These are phyloP conservation scores for Brachyhypopomus occidentalis DNA, from an alignment of 2,113 vertebrate genomes.

Conservation along the genomic window DNA sequence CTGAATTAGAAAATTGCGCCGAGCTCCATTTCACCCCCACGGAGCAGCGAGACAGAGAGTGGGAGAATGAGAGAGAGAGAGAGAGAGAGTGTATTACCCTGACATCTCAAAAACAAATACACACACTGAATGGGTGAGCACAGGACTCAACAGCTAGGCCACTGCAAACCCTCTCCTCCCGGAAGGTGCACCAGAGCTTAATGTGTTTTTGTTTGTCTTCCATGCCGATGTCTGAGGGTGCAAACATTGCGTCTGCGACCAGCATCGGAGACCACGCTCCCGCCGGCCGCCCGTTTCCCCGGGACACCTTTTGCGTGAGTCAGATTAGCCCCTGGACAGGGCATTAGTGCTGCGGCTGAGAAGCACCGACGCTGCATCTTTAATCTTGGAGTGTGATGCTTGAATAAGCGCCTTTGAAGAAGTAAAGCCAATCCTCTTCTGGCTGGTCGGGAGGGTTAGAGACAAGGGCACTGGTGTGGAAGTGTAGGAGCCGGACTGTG, in stretches of 20 bases:
- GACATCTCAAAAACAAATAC: slow-evolving; percentile 37
- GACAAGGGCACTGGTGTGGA: background rate
- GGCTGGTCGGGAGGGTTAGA: background rate
- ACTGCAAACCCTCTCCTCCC: background rate
- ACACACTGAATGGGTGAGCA: background rate
- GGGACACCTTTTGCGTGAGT: background rate
- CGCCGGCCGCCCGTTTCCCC: slow-evolving; percentile 23
- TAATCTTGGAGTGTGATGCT: slow-evolving; percentile 18
- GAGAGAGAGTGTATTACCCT: slow-evolving; percentile 1
- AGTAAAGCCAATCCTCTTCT: slow-evolving; percentile 8
- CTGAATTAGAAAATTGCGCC: slow-evolving; percentile 78
- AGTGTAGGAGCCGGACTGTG: background rate
- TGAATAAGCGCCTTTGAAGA: slow-evolving; percentile 10
- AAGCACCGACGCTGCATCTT: background rate
- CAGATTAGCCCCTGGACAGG: slow-evolving; percentile 12
- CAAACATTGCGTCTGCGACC: slow-evolving; percentile 31
- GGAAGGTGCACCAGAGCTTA: slow-evolving; percentile 12
- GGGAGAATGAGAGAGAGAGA: slow-evolving; percentile 8
- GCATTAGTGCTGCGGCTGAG: background rate
- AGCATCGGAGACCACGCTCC: slow-evolving; percentile 36
- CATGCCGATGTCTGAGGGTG: slow-evolving; percentile 3
- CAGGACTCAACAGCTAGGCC: slow-evolving; percentile 14
- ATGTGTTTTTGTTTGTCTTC: slow-evolving; percentile 32
- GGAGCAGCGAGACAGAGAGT: slow-evolving; percentile 12
- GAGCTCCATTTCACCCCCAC: slow-evolving; percentile 26